Percentiles rank a stretch among this genome's conserved stretches.
These are phyloP conservation scores for Girardinichthys multiradiatus DNA, from an alignment of 2,113 vertebrate genomes.

Conservation along the genomic window DNA sequence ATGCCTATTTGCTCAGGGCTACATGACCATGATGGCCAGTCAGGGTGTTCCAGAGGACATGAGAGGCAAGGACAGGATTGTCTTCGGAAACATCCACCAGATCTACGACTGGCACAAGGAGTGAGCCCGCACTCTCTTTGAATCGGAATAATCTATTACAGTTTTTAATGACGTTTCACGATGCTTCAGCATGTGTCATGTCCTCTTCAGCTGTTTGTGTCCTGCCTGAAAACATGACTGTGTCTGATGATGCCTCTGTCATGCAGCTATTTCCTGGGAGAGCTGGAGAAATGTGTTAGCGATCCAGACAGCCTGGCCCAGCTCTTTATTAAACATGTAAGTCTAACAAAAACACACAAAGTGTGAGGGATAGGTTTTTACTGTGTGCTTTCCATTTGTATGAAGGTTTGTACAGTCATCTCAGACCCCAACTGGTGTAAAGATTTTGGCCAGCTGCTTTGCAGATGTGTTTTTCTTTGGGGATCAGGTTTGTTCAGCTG, in stretches of 20 bases:
- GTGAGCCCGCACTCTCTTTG: constrained; percentile 72
- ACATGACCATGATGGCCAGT: constrained; percentile 86
- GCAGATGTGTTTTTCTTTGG: constrained; percentile 47
- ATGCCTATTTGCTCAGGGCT: constrained; percentile 76
- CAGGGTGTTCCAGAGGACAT: constrained; percentile 87
- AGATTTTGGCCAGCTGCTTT: constrained; percentile 17
- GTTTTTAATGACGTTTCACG: constrained; percentile 14
- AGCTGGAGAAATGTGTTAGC: constrained; percentile 85
- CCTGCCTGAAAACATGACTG: constrained; percentile 25
- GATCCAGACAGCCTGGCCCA: constrained; percentile 87
- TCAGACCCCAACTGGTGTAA: background rate
- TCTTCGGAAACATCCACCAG: constrained; percentile 92
- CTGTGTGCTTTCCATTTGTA: constrained; percentile 14
- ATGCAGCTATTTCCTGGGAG: constrained; percentile 87
- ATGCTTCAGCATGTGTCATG: constrained; percentile 7
- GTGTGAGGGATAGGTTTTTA: constrained; percentile 4
- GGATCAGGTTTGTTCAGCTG: constrained; percentile 29
- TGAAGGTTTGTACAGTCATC: constrained; percentile 23
- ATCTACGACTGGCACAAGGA: constrained; percentile 93
- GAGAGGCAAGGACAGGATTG: constrained; percentile 89
- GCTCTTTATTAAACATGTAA: constrained; percentile 92
- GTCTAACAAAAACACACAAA: constrained; percentile 41
- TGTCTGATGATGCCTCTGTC: constrained; percentile 41
- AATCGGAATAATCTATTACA: background rate
- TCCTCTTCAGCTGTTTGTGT: constrained; percentile 21